Percentiles rank a stretch among this genome's conserved stretches.
These are phyloP conservation scores for Bombus soroeensis DNA, from an alignment of 1,140 invertebrate species.

Conservation along the genomic window DNA sequence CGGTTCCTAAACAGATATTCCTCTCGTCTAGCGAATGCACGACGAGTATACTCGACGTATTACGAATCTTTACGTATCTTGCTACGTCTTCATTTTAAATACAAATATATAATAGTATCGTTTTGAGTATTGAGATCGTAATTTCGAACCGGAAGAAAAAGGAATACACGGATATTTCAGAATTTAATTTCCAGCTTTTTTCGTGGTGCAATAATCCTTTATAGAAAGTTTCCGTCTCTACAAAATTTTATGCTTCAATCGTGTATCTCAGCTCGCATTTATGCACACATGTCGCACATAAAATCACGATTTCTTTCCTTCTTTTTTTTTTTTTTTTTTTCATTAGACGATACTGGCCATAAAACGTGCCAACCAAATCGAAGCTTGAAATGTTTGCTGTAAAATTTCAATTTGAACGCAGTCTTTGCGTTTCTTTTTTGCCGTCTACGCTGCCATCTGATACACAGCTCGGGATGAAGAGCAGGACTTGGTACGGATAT, in stretches of 20 bases:
- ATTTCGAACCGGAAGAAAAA: not conserved
- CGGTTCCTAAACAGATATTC: too few species aligned
- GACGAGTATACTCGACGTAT: too few species aligned
- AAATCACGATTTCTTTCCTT: not conserved
- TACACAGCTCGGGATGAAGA: not conserved
- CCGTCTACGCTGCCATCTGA: not conserved
- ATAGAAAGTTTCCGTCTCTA: too few species aligned
- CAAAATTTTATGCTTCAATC: not conserved
- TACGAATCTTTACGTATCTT: too few species aligned
- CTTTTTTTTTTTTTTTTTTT: not conserved
- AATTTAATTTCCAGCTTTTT: not conserved
- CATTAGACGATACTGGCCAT: not conserved
- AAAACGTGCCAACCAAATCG: not conserved
- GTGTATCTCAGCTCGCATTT: not conserved
- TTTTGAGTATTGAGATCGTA: not conserved
- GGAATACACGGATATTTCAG: accelerated
- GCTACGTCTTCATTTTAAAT: not conserved
- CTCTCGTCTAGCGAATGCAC: too few species aligned
- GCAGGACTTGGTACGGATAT: too few species aligned
- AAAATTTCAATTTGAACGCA: not conserved
- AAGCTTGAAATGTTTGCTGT: not conserved
- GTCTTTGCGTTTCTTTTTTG: not conserved
- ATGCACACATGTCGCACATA: not conserved
- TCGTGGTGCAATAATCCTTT: too few species aligned
- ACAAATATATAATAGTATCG: not conserved